Conservation (phyloP, 2,113 vertebrate species). For the Sclerurus mexicanus region DNA sequence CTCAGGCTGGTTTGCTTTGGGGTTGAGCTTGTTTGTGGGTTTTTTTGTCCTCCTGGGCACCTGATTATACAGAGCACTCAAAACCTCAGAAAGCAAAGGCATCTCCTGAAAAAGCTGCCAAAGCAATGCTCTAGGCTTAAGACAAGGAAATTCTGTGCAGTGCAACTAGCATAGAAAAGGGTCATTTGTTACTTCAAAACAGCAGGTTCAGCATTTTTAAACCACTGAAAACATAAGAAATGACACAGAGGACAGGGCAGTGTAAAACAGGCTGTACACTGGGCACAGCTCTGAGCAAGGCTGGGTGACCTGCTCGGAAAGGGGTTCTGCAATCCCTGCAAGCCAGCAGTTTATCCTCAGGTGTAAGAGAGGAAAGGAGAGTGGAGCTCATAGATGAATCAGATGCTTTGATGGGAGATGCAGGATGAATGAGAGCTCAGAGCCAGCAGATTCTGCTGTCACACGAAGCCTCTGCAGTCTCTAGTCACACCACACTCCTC, state of each 20-base stretch:
- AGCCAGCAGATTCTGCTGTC: not conserved
- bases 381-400: not conserved
- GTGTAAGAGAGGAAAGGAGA: not conserved
- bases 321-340: fast-evolving
- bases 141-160: not conserved
- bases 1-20: not conserved
- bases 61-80: not conserved
- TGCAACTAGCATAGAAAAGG: fast-evolving
- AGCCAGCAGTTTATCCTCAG: not conserved
- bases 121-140: not conserved
- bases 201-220: not conserved
- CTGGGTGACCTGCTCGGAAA: not conserved
- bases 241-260: not conserved
- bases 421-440: not conserved
- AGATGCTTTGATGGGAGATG: fast-evolving
- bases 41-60: not conserved
- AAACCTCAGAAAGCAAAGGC: not conserved
- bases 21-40: not conserved
- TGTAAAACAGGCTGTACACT: not conserved
- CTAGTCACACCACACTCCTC: not conserved
- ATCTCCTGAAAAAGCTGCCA: not conserved
- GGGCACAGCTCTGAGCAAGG: not conserved
- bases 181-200: not conserved
- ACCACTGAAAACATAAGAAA: not conserved
- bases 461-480: not conserved